Conservation (phyloP, 2,797 vertebrate genomes). For the Lithobates sylvaticus region DNA sequence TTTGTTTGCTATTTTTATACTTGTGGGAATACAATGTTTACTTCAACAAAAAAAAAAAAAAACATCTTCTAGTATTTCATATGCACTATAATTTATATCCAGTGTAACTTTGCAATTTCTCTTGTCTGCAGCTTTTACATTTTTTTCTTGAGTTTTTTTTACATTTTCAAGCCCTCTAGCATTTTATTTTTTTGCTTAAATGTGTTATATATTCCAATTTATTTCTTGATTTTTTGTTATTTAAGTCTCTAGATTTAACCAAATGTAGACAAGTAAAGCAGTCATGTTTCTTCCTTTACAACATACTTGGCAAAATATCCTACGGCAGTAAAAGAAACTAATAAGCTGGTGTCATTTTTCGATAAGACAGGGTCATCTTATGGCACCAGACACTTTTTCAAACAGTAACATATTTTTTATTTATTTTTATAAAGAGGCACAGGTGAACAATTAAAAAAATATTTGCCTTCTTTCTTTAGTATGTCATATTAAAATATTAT, state of each 20-base stretch:
- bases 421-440: neutral
- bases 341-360: constrained; percentile 1
- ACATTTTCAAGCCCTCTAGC: neutral
- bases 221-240: neutral
- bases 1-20: neutral
- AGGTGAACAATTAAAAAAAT: neutral
- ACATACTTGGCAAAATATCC: constrained; percentile 2
- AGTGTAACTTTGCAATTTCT: neutral
- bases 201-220: constrained; percentile 1
- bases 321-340: neutral
- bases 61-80: neutral
- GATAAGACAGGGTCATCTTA: neutral
- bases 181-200: neutral
- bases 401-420: neutral
- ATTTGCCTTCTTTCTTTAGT: neutral
- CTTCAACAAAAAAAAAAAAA: neutral
- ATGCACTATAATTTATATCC: neutral
- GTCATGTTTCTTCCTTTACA: neutral
- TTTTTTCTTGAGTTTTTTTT: neutral
- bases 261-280: constrained; percentile 18
- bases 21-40: neutral
- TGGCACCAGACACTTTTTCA: neutral
- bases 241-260: neutral
- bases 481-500: neutral
- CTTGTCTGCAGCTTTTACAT: neutral